Evolutionary conservation across 2,797 vertebrate genomes (phyloP).

Genomic region (Darevskia mixta): DNA sequence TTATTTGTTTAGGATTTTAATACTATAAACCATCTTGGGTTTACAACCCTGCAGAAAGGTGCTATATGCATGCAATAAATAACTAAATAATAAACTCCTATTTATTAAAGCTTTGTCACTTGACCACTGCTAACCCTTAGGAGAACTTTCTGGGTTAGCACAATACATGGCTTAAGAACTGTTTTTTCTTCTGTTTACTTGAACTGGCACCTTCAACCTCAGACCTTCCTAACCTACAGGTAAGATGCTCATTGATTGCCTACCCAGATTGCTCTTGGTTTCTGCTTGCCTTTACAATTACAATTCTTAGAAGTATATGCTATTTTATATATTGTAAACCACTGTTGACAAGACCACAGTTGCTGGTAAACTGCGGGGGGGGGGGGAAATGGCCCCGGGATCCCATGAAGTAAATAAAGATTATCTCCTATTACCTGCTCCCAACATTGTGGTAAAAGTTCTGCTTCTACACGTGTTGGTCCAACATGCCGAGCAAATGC

Average conservation of each 20-base stretch:
- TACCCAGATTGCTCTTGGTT: background rate
- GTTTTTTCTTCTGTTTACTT: background rate
- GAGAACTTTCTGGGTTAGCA: background rate
- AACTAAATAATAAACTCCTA: background rate
- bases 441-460: constrained; percentile 98
- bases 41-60: too few species aligned
- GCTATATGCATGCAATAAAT: too few species aligned
- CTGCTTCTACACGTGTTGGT: constrained; percentile 97
- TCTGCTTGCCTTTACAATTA: background rate
- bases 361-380: background rate
- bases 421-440: constrained; percentile 88
- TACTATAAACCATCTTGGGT: too few species aligned
- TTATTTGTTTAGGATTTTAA: too few species aligned
- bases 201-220: background rate
- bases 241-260: background rate
- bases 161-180: background rate
- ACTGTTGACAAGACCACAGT: background rate
- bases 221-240: background rate
- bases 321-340: background rate
- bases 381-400: background rate
- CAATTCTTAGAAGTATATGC: background rate
- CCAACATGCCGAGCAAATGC: constrained; percentile 97
- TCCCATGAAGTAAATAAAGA: too few species aligned
- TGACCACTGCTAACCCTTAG: background rate
- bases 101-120: background rate